A percentile compares a stretch with the other conserved stretches of the same genome.
These are phyloP conservation scores for Ceyx erithaca DNA, from an alignment of 2,797 vertebrate genomes.

Conservation along the genomic window DNA sequence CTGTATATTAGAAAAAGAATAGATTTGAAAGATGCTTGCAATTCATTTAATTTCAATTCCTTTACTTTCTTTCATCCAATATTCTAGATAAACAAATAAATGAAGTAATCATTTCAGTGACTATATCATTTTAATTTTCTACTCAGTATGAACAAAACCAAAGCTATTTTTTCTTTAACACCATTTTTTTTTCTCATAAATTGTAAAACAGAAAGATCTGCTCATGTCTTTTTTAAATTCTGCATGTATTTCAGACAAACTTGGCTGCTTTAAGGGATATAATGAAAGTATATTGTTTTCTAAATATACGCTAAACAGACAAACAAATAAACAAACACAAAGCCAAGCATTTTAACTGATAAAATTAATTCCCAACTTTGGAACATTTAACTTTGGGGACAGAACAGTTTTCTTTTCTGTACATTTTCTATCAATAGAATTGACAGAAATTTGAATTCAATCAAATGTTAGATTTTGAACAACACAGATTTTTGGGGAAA, in stretches of 20 bases:
- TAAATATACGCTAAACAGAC: not conserved
- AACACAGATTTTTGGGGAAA: not conserved
- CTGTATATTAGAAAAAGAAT: conserved; percentile 70
- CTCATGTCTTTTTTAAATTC: not conserved
- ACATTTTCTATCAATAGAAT: not conserved
- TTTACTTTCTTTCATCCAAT: conserved; percentile 67
- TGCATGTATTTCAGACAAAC: not conserved
- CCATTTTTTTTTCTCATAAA: not conserved
- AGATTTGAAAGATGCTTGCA: conserved; percentile 76
- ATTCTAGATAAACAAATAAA: conserved; percentile 71
- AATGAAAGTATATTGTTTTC: not conserved
- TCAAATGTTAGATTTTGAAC: not conserved
- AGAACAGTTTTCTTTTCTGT: not conserved
- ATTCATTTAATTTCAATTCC: conserved; percentile 74
- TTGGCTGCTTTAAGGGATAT: not conserved
- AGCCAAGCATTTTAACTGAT: not conserved
- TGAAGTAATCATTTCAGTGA: conserved; percentile 59
- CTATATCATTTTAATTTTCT: conserved; percentile 60
- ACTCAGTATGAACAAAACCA: conserved; percentile 27
- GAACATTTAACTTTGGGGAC: not conserved
- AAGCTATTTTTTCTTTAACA: conserved; percentile 35
- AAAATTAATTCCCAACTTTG: not conserved
- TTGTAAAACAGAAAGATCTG: not conserved
- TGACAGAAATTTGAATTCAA: not conserved
- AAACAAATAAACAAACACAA: no score